phyloP scores from a whole-genome alignment of 2,113 vertebrate species.

The Proterorhinus semilunaris region DNA sequence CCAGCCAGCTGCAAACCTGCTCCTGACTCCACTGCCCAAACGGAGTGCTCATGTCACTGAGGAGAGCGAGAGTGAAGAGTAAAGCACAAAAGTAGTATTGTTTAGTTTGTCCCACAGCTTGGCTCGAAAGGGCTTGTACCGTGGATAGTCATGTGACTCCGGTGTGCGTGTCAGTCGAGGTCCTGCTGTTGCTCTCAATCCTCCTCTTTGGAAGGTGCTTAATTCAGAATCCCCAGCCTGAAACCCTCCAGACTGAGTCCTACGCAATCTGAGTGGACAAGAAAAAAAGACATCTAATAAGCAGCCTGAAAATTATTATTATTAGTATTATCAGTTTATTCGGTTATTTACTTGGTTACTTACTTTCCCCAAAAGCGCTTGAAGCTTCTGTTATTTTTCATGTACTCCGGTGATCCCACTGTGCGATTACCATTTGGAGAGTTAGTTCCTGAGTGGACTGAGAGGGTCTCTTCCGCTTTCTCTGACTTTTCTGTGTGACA shows the following conservation, averaged over 20 bases:
- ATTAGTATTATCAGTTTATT: too few relatives aligned
- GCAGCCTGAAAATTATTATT: neutral
- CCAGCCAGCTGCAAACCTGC: constrained; percentile 93
- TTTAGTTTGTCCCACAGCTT: neutral
- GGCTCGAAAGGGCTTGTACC: constrained; percentile 51
- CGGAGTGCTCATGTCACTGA: constrained; percentile 80
- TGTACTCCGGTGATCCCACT: constrained; percentile 84
- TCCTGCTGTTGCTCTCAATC: constrained; percentile 93
- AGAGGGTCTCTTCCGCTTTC: constrained; percentile 72
- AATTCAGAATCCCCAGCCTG: constrained; percentile 83
- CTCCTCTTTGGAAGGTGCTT: constrained; percentile 88
- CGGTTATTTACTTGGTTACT: constrained; percentile 58
- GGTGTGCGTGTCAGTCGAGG: constrained; percentile 88
- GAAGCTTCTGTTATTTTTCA: constrained; percentile 92
- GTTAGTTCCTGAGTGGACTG: constrained; percentile 71
- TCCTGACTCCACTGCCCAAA: constrained; percentile 94
- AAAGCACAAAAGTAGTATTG: too few relatives aligned
- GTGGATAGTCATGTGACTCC: constrained; percentile 71
- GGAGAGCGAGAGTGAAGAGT: neutral
- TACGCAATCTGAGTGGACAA: constrained; percentile 81
- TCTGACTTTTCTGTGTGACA: constrained; percentile 81
- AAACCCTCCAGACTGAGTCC: constrained; percentile 92
- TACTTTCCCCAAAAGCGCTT: constrained; percentile 98
- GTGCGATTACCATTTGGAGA: constrained; percentile 80
- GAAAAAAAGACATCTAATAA: neutral